Percentiles rank a stretch among this genome's conserved stretches.
Conservation (phyloP, 2,113 vertebrate species). For the Catharus fuscescens region DNA sequence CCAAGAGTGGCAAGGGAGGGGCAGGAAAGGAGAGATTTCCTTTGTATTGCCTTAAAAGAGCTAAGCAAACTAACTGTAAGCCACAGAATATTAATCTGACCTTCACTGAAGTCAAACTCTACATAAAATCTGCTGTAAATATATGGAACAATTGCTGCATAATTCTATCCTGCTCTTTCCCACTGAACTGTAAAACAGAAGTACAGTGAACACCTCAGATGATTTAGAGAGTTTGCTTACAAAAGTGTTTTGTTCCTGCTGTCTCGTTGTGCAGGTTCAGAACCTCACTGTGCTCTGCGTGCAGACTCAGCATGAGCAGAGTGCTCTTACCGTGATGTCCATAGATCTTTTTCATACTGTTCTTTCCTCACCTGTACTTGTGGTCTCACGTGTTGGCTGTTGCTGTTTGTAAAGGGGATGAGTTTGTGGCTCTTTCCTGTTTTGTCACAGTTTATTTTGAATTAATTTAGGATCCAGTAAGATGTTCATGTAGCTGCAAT, state of each 20-base stretch:
- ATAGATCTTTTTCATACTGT: not conserved
- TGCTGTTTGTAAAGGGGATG: not conserved
- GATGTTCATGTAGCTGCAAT: not conserved
- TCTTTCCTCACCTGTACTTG: not conserved
- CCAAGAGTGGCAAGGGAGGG: constrained; percentile 15
- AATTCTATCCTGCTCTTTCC: not conserved
- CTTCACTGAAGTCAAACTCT: constrained; percentile 17
- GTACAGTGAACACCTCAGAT: not conserved
- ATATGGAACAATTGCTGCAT: not conserved
- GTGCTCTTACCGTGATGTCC: not conserved
- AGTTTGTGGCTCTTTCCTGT: not conserved
- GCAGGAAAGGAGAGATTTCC: constrained; percentile 36
- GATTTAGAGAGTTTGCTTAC: not conserved
- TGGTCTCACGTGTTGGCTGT: not conserved
- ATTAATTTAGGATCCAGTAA: not conserved
- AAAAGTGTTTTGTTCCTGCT: not conserved
- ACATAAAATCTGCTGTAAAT: not conserved
- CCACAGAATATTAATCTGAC: not conserved
- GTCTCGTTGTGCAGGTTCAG: not conserved
- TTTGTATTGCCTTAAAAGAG: constrained; percentile 9
- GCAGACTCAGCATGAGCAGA: not conserved
- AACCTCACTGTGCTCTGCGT: not conserved
- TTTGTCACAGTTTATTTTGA: not conserved
- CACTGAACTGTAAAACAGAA: constrained; percentile 1
- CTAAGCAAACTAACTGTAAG: constrained; percentile 3